phyloP scores from a whole-genome alignment of 30 jellyfish, hydroid and myxozoan genomes.

The Aurelia sp. region DNA sequence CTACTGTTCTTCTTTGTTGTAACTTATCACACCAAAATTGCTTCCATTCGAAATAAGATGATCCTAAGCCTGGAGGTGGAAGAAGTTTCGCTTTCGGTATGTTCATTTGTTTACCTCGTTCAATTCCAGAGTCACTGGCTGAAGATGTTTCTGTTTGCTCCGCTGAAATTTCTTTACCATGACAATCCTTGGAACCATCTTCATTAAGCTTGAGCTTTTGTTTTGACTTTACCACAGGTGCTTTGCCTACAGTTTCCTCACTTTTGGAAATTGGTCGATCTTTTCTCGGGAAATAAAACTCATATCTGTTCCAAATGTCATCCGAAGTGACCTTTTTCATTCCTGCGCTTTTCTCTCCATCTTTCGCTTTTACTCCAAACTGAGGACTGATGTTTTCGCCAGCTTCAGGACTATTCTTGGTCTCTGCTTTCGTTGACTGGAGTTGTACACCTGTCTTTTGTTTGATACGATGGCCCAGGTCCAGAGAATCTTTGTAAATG shows the following conservation, averaged over 20 bases:
- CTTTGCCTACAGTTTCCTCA: neutral
- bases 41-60: slow-evolving; percentile 64
- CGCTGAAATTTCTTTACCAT: neutral
- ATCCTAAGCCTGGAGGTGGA: slow-evolving; percentile 38
- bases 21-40: slow-evolving; percentile 46
- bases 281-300: slow-evolving; percentile 54
- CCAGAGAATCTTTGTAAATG: neutral
- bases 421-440: neutral
- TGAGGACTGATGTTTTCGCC: neutral
- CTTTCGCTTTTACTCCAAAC: neutral
- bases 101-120: neutral
- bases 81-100: neutral
- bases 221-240: neutral
- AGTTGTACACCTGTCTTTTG: neutral
- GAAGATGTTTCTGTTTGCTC: neutral
- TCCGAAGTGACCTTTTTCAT: neutral
- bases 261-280: neutral
- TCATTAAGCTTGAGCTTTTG: neutral
- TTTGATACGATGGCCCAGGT: neutral
- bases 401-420: neutral
- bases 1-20: neutral
- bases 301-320: slow-evolving; percentile 3
- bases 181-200: too few species aligned
- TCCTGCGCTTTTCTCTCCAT: neutral
- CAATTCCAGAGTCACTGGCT: neutral